Evolutionary conservation across 1,140 invertebrate species (phyloP).

Genomic region (Neuroterus valhalla): DNA sequence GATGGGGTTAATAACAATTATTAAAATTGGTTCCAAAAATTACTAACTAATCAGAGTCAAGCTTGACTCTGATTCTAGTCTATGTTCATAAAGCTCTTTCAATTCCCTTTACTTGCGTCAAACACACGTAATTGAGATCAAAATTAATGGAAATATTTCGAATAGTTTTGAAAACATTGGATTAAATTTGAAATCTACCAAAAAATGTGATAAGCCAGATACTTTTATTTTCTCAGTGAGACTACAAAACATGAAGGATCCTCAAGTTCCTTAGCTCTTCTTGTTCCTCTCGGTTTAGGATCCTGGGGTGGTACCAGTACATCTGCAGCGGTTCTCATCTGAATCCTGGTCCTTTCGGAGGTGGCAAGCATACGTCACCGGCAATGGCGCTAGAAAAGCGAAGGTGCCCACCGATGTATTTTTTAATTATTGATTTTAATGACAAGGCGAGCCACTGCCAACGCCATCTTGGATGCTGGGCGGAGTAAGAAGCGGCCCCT

Average conservation of each 20-base stretch:
- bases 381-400: conserved; percentile 69
- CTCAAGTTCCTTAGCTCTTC: conserved; percentile 10
- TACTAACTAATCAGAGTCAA: too few species aligned
- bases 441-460: conserved; percentile 72
- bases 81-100: too few species aligned
- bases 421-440: conserved; percentile 77
- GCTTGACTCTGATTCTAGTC: too few species aligned
- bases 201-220: too few species aligned
- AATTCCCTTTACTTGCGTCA: too few species aligned
- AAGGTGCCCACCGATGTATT: conserved; percentile 74
- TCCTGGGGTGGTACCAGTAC: conserved; percentile 44
- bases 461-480: conserved; percentile 76
- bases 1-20: too few species aligned
- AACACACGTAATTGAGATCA: too few species aligned
- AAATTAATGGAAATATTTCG: too few species aligned
- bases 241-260: neutral
- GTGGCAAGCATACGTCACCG: conserved; percentile 62
- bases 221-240: too few species aligned
- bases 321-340: conserved; percentile 51
- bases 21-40: too few species aligned
- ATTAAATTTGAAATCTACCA: too few species aligned
- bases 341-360: conserved; percentile 34
- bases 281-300: conserved; percentile 20
- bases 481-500: conserved; percentile 71
- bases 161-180: too few species aligned